Evolutionary conservation across 2,888 invertebrate species (phyloP).

Genomic region (Platycheirus rosarum): DNA sequence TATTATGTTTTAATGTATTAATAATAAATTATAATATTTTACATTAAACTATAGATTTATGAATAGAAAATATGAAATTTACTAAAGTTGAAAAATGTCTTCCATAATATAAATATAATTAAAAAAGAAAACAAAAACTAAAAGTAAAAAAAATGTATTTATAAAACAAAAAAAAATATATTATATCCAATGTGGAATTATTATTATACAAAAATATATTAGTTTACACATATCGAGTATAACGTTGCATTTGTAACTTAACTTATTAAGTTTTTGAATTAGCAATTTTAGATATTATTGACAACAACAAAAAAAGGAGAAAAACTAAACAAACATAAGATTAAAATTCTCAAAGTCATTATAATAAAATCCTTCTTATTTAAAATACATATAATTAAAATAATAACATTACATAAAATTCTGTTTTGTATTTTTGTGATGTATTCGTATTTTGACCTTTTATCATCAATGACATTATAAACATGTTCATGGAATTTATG

Average conservation of each 20-base stretch:
- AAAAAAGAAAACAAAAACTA: conserved; percentile 52
- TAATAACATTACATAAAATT: conserved; percentile 2
- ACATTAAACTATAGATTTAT: conserved; percentile 57
- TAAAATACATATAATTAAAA: conserved; percentile 17
- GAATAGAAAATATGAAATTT: conserved; percentile 62
- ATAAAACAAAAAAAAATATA: conserved; percentile 41
- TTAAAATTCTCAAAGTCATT: conserved; percentile 38
- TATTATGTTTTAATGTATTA: conserved; percentile 49
- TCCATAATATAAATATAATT: conserved; percentile 71
- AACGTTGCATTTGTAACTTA: conserved; percentile 63
- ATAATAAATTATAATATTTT: conserved; percentile 36
- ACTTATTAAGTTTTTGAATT: conserved; percentile 55
- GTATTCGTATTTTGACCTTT: conserved; percentile 37
- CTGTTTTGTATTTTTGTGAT: conserved; percentile 33
- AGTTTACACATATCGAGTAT: conserved; percentile 68
- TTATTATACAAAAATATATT: conserved; percentile 46
- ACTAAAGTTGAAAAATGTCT: conserved; percentile 74
- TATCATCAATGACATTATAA: conserved; percentile 32
- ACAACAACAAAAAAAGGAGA: too few relatives aligned
- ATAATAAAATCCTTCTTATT: conserved; percentile 14
- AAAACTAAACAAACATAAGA: conserved; percentile 38
- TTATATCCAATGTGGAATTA: conserved; percentile 57
- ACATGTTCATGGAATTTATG: conserved; percentile 41
- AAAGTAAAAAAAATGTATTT: conserved; percentile 66
- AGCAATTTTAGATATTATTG: conserved; percentile 47